A percentile compares a stretch with the other conserved stretches of the same genome.
These are phyloP conservation scores for Geococcyx californianus DNA, from an alignment of 2,113 vertebrate genomes.

Conservation along the genomic window DNA sequence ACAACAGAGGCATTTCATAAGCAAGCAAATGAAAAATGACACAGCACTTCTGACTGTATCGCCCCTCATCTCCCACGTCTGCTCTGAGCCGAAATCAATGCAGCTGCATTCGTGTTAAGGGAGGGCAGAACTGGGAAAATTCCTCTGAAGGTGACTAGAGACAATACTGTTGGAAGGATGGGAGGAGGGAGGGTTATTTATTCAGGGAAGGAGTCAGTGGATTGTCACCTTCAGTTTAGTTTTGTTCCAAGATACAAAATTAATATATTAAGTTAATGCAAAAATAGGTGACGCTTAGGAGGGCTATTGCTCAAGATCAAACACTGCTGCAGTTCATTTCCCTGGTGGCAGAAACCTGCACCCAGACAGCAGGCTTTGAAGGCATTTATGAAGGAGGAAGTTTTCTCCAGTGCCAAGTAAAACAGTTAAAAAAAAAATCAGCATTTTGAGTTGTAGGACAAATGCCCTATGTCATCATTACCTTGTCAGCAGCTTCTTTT, in stretches of 20 bases:
- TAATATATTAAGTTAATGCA: not conserved
- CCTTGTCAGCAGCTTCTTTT: not conserved
- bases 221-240: not conserved
- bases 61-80: not conserved
- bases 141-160: not conserved
- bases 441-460: not conserved
- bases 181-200: not conserved
- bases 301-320: not conserved
- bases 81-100: not conserved
- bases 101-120: not conserved
- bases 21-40: slow-evolving; percentile 39
- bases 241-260: not conserved
- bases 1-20: not conserved
- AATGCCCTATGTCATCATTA: not conserved
- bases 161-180: not conserved
- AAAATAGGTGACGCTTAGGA: not conserved
- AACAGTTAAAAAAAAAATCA: not conserved
- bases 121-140: not conserved
- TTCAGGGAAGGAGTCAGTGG: not conserved
- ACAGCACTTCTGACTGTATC: not conserved
- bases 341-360: not conserved
- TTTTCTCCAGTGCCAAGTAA: not conserved
- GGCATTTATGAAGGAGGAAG: not conserved
- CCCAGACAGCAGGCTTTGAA: not conserved
- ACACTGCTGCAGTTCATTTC: not conserved